Percentiles rank a stretch among this genome's conserved stretches.
phyloP scores from a whole-genome alignment of 2,113 vertebrate genomes.

The Caranx melampygus region DNA sequence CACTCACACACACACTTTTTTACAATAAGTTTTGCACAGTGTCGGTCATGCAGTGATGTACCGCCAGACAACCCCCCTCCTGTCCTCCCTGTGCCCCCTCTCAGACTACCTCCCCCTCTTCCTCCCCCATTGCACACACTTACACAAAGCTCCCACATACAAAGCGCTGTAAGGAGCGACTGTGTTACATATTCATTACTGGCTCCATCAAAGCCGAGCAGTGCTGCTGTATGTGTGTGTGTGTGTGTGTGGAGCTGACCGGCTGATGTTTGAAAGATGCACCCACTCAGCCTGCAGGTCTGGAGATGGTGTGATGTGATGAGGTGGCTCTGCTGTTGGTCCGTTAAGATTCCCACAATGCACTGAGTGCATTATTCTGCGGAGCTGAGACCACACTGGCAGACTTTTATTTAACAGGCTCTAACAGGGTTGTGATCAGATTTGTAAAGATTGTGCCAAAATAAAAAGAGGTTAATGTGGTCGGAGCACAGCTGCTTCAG shows the following conservation, averaged over 20 bases:
- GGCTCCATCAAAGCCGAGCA: slow-evolving; percentile 71
- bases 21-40: slow-evolving; percentile 51
- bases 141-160: slow-evolving; percentile 46
- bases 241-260: slow-evolving; percentile 3
- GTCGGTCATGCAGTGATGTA: slow-evolving; percentile 5
- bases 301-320: slow-evolving; percentile 78
- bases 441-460: background rate
- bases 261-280: slow-evolving; percentile 75
- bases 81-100: background rate
- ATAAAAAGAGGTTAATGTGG: background rate
- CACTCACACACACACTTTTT: slow-evolving; percentile 47
- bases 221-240: slow-evolving; percentile 11
- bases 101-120: background rate
- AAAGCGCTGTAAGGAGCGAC: slow-evolving; percentile 47
- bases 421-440: slow-evolving; percentile 9
- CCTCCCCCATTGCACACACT: slow-evolving; percentile 16
- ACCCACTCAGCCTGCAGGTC: slow-evolving; percentile 27
- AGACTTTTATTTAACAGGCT: background rate
- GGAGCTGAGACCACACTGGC: slow-evolving; percentile 2
- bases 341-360: slow-evolving; percentile 65
- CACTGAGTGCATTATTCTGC: background rate
- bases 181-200: slow-evolving; percentile 94
- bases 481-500: background rate
- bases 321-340: slow-evolving; percentile 77
- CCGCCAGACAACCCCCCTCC: slow-evolving; percentile 23